A percentile compares a stretch with the other conserved stretches of the same genome.
Evolutionary conservation across 2,113 vertebrate genomes (phyloP).

Genomic region (Apus apus): DNA sequence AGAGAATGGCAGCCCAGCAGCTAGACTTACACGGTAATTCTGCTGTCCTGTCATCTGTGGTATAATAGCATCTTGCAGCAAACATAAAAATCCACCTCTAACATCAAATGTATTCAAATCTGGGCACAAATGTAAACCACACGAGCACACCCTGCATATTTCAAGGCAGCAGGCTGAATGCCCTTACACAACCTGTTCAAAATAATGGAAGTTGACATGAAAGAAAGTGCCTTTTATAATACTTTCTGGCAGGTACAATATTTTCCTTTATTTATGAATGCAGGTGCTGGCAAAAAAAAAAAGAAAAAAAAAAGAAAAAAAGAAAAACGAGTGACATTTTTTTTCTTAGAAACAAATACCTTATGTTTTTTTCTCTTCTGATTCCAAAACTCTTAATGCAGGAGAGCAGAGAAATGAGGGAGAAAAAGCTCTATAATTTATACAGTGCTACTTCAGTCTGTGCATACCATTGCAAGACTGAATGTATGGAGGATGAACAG

Average conservation of each 20-base stretch:
- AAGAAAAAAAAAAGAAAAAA: background rate
- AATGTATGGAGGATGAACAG: background rate
- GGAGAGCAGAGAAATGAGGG: background rate
- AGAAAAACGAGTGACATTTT: background rate
- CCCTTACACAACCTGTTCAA: constrained; percentile 44
- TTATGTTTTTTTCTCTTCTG: background rate
- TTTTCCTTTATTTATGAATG: constrained; percentile 57
- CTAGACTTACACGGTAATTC: background rate
- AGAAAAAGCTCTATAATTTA: background rate
- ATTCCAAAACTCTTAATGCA: background rate
- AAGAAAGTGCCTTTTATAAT: constrained; percentile 58
- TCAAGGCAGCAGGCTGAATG: constrained; percentile 19
- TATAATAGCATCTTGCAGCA: constrained; percentile 38
- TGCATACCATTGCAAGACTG: background rate
- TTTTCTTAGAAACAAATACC: constrained; percentile 24
- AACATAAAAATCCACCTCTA: constrained; percentile 15
- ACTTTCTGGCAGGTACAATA: constrained; percentile 54
- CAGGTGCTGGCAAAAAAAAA: background rate
- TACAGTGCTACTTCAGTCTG: background rate
- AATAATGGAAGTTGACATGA: constrained; percentile 67
- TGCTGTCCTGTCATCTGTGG: constrained; percentile 24
- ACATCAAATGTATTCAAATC: constrained; percentile 35
- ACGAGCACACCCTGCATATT: background rate
- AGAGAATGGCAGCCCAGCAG: background rate
- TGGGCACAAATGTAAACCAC: background rate